A percentile compares a stretch with the other conserved stretches of the same genome.
phyloP scores from a whole-genome alignment of 2,888 invertebrate genomes.

The Crocallis elinguaria region DNA sequence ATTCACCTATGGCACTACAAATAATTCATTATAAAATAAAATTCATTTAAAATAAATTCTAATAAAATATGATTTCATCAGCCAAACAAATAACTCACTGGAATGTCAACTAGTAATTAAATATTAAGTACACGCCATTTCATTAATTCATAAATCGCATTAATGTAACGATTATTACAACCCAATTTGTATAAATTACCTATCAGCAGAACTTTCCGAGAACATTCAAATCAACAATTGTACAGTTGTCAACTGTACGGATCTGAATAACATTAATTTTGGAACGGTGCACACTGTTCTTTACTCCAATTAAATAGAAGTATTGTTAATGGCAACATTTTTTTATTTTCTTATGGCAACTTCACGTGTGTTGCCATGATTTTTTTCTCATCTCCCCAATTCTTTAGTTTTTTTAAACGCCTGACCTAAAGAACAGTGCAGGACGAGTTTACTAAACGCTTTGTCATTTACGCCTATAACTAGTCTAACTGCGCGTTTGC shows the following conservation, averaged over 20 bases:
- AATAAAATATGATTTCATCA: constrained; percentile 35
- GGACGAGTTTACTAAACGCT: constrained; percentile 18
- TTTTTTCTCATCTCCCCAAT: not conserved
- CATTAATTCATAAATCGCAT: constrained; percentile 48
- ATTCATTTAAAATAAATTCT: constrained; percentile 44
- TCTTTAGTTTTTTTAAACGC: not conserved
- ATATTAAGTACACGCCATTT: constrained; percentile 46
- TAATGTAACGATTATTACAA: constrained; percentile 49
- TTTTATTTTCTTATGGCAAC: constrained; percentile 5
- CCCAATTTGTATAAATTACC: constrained; percentile 40
- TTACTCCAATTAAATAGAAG: not conserved
- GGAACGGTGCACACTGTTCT: constrained; percentile 1
- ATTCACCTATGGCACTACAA: constrained; percentile 73
- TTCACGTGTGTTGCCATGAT: constrained; percentile 2
- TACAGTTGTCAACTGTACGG: not conserved
- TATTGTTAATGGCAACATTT: constrained; percentile 2
- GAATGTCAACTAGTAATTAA: constrained; percentile 50
- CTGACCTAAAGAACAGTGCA: constrained; percentile 8
- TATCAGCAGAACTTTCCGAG: constrained; percentile 10
- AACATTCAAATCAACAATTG: not conserved
- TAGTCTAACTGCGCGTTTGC: constrained; percentile 10
- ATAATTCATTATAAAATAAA: constrained; percentile 41
- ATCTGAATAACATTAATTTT: constrained; percentile 25
- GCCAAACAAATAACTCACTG: constrained; percentile 41
- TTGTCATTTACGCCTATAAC: constrained; percentile 19